Evolutionary conservation across 2,888 invertebrate genomes (phyloP).

Genomic region (Germaria angustata): DNA sequence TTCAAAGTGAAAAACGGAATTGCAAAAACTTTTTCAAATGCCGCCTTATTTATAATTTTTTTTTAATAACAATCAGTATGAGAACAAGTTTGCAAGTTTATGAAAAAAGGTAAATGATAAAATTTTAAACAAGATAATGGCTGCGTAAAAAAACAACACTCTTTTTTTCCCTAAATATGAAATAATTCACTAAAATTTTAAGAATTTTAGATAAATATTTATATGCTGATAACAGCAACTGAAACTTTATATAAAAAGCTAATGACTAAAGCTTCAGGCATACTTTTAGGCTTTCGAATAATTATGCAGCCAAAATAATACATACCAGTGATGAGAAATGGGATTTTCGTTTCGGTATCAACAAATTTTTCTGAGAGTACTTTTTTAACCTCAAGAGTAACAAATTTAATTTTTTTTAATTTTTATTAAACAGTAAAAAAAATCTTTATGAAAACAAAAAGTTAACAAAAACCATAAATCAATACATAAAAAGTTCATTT

Average conservation of each 20-base stretch:
- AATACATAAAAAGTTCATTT: too few relatives aligned
- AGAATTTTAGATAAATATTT: background rate
- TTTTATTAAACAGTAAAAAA: too few relatives aligned
- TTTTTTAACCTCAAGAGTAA: too few relatives aligned
- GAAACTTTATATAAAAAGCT: background rate
- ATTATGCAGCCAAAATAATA: too few relatives aligned
- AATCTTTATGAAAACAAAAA: too few relatives aligned
- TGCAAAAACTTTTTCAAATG: background rate
- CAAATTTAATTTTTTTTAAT: too few relatives aligned
- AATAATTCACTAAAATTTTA: background rate
- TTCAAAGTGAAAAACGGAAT: conserved; percentile 8
- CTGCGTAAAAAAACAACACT: background rate
- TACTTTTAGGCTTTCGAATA: conserved; percentile 34
- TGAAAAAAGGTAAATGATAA: conserved; percentile 1
- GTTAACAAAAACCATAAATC: too few relatives aligned
- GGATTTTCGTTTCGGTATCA: too few relatives aligned
- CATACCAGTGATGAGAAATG: too few relatives aligned
- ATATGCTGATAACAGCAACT: background rate
- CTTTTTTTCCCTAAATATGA: background rate
- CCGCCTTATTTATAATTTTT: conserved; percentile 37
- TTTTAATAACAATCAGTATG: background rate
- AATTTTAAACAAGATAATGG: conserved; percentile 10
- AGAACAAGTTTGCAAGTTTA: background rate
- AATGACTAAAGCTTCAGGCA: background rate
- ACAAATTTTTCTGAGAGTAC: too few relatives aligned